Percentiles rank a stretch among this genome's conserved stretches.
Conservation (phyloP, 2,888 invertebrate genomes). For the Mesorhabditis belari region DNA sequence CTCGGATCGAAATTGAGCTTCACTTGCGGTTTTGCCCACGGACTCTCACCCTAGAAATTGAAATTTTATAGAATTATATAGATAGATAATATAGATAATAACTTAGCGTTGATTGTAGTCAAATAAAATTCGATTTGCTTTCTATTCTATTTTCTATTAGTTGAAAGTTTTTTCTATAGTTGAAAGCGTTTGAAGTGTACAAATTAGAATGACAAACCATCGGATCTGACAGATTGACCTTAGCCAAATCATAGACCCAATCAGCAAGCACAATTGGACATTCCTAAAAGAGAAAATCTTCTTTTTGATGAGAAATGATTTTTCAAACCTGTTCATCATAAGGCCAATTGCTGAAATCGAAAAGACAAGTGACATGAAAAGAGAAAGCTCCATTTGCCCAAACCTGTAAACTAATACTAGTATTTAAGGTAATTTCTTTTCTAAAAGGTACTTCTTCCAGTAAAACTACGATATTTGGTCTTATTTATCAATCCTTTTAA, state of each 20-base stretch:
- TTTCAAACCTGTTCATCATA: slow-evolving; percentile 40
- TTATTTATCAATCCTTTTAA: too few relatives aligned
- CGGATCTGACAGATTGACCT: slow-evolving; percentile 48
- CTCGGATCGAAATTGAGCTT: slow-evolving; percentile 43
- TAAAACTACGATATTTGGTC: too few relatives aligned
- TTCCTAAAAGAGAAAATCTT: slow-evolving; percentile 15
- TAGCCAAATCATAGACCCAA: slow-evolving; percentile 48
- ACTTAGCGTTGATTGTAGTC: too few relatives aligned
- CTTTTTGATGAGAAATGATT: too few relatives aligned
- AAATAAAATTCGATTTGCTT: too few relatives aligned
- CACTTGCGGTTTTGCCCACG: slow-evolving; percentile 33
- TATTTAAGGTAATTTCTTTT: too few relatives aligned
- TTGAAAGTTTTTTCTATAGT: too few relatives aligned
- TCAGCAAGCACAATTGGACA: slow-evolving; percentile 51
- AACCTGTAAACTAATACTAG: slow-evolving; percentile 8
- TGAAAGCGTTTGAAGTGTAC: too few relatives aligned
- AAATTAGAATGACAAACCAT: too few relatives aligned
- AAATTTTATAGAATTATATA: too few relatives aligned
- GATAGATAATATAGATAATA: too few relatives aligned
- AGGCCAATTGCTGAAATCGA: slow-evolving; percentile 48
- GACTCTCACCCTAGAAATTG: slow-evolving; percentile 3
- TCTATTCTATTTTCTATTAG: too few relatives aligned
- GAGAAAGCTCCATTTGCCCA: slow-evolving; percentile 41
- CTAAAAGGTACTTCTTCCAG: neutral
- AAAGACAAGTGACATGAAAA: slow-evolving; percentile 50